Evolutionary conservation across 2,888 invertebrate species (phyloP).

Genomic region (Xylota sylvarum): DNA sequence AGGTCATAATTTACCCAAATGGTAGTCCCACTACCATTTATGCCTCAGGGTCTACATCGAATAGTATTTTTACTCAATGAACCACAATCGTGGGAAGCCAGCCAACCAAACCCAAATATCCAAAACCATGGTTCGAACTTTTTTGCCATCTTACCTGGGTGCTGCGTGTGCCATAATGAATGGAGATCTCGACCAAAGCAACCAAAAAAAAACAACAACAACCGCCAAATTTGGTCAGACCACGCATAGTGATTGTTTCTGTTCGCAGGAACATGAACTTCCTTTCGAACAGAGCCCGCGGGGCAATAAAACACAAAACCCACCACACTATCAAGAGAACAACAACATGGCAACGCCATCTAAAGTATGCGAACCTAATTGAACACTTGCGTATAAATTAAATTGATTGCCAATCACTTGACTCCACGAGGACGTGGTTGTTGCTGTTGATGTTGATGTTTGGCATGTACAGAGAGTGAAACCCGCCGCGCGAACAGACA

Average conservation of each 20-base stretch:
- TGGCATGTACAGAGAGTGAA: slow-evolving; percentile 50
- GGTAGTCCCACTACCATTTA: slow-evolving; percentile 28
- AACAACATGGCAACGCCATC: slow-evolving; percentile 28
- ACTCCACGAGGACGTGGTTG: slow-evolving; percentile 39
- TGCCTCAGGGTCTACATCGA: slow-evolving; percentile 31
- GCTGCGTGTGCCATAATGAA: slow-evolving; percentile 36
- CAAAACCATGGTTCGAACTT: not conserved
- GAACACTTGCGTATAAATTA: slow-evolving; percentile 71
- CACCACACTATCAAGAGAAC: not conserved
- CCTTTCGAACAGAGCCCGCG: slow-evolving; percentile 27
- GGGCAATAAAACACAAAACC: slow-evolving; percentile 41
- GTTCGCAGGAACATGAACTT: slow-evolving; percentile 29
- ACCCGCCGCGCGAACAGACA: slow-evolving; percentile 22
- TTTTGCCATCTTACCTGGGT: slow-evolving; percentile 27
- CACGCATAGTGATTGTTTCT: slow-evolving; percentile 31
- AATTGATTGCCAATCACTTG: slow-evolving; percentile 76
- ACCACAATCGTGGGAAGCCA: slow-evolving; percentile 70
- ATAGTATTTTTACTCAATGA: slow-evolving; percentile 57
- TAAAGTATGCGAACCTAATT: slow-evolving; percentile 69
- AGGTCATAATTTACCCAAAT: slow-evolving; percentile 56
- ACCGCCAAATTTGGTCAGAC: slow-evolving; percentile 13
- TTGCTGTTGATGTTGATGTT: slow-evolving; percentile 17
- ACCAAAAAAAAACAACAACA: not conserved
- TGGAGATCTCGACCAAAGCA: slow-evolving; percentile 15
- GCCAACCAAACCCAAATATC: slow-evolving; percentile 35